Percentiles rank a stretch among this genome's conserved stretches.
These are phyloP conservation scores for Gymnocypris eckloni DNA, from an alignment of 2,797 vertebrate species.

Conservation along the genomic window DNA sequence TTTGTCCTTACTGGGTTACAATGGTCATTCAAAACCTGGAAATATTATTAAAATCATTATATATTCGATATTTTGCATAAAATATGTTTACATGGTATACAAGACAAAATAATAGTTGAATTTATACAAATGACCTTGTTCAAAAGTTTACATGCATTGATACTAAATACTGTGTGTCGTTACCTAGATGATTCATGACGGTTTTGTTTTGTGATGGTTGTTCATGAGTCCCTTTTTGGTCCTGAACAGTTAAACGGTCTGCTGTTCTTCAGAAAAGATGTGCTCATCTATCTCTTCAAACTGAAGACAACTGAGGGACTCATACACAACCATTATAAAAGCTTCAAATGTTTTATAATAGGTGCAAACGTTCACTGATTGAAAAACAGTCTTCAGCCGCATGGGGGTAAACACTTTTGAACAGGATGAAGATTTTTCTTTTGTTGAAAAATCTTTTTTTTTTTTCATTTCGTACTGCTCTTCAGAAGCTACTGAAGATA, in stretches of 20 bases:
- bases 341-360: background rate
- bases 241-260: background rate
- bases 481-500: background rate
- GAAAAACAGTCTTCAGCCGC: too few species aligned
- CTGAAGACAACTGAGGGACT: background rate
- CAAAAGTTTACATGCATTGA: background rate
- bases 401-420: background rate
- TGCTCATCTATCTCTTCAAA: background rate
- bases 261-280: background rate
- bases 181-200: background rate
- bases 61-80: background rate
- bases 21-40: background rate
- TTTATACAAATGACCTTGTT: background rate
- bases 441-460: background rate
- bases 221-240: background rate
- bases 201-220: background rate
- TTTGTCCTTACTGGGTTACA: background rate
- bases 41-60: background rate
- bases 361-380: background rate
- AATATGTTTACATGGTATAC: background rate
- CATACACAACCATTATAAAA: background rate
- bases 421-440: background rate
- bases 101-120: background rate
- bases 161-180: background rate
- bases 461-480: too few species aligned